Base-by-base conservation (phyloP, 2,113 vertebrate genomes). In the Dromas ardeola region DNA sequence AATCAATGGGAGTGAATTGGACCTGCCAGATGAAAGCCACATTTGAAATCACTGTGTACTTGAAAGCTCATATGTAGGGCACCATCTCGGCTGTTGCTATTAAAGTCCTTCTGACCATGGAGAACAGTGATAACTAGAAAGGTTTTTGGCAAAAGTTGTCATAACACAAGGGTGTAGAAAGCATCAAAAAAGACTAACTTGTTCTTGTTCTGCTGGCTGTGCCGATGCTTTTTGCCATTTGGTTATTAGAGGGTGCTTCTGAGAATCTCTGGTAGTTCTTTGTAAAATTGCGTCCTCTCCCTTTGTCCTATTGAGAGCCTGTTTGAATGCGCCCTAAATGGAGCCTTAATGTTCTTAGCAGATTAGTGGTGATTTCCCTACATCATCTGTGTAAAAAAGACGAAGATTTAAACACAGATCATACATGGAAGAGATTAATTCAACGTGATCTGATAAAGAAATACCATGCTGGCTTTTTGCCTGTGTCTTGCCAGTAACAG, bases 361-460 rank as follows among this genome's bases (percentile, higher is more conserved):
- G 42, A 6, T 11, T 53, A 50, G 6, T 52, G 76, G 15, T 66
- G 21, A 34, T 86, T 53, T 56, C 34, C 29, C 56, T 23, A 29
- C 14, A 21, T 40, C 50, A n/a, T 56, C 42, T 55, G 29, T 42
- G 32, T 9, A 10, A 65, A 70, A 61, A 90, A 63, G 15, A 22
- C 17, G 34, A 27, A 72, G 11, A 32, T n/a, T 82, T 67, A 50
- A 86, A 59, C 10, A 17, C 42, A 66, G 58, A 8, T 78, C 53
- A 22, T 65, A 20, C 3, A 2, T 11, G 4, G 34, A 65, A 50
- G 22, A 77, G 20, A 42, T 40, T 23, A 40, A 78, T n/a, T 45
- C 25, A 27, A 32, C 0, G 0, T 63, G 45, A 10, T 14, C 15
- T 65, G 17, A 4, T 4, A 34, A 58, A 36, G 38, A 43, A 80